Conservation (phyloP, 2,888 invertebrate species). For the Limnephilus rhombicus region DNA sequence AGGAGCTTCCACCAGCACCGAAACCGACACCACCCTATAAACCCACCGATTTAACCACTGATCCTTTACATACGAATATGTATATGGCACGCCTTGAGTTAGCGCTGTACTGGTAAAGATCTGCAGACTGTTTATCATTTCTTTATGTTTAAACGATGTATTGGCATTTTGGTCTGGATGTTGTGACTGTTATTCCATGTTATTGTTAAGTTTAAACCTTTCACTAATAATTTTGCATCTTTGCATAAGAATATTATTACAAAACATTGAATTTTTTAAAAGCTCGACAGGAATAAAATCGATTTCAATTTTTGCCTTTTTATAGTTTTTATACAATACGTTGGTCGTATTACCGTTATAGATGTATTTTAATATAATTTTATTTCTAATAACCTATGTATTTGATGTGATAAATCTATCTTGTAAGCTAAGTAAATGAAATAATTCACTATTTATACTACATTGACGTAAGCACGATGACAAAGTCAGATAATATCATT, state of each 20-base stretch:
- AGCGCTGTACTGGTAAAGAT: background rate
- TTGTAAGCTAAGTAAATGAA: background rate
- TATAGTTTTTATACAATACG: background rate
- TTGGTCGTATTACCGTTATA: background rate
- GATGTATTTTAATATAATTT: background rate
- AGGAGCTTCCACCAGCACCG: background rate
- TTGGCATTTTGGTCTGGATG: conserved; percentile 1
- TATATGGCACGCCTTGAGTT: background rate
- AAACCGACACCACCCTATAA: background rate
- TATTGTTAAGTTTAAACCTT: background rate
- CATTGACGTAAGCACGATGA: background rate
- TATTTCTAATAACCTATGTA: conserved; percentile 1
- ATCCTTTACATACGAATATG: background rate
- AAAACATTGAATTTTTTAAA: background rate
- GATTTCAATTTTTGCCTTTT: background rate
- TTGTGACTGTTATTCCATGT: background rate
- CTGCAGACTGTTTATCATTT: background rate
- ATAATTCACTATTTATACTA: background rate
- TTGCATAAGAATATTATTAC: background rate
- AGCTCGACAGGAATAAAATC: background rate
- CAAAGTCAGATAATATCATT: background rate
- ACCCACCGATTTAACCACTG: background rate
- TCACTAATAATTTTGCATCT: background rate
- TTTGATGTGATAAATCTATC: background rate
- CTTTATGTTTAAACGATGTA: background rate